Conservation (phyloP, 1,140 invertebrate genomes). For the Chelonus insularis region DNA sequence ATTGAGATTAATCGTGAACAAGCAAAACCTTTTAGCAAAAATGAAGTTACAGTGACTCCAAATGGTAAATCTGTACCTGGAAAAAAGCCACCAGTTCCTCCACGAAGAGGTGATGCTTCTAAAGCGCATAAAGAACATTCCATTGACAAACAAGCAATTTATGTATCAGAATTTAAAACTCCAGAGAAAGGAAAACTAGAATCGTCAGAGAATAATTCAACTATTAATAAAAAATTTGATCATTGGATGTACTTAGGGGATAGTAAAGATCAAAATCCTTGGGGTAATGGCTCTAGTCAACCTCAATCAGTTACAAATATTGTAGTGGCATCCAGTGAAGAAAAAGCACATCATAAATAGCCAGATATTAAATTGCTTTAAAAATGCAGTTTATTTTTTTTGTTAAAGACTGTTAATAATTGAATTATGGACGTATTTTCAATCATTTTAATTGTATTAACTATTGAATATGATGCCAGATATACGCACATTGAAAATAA, state of each 20-base stretch:
- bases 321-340: conserved; percentile 42
- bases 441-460: too few relatives aligned
- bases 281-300: conserved; percentile 45
- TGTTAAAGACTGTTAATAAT: too few relatives aligned
- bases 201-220: background rate
- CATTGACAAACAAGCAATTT: conserved; percentile 51
- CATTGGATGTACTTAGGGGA: conserved; percentile 47
- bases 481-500: too few relatives aligned
- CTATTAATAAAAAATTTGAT: conserved; percentile 40
- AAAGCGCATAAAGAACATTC: conserved; percentile 37
- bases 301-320: conserved; percentile 47
- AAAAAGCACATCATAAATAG: conserved; percentile 33
- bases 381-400: too few relatives aligned
- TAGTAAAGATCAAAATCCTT: conserved; percentile 46
- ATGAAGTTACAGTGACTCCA: conserved; percentile 43
- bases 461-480: too few relatives aligned
- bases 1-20: conserved; percentile 38
- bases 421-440: too few relatives aligned
- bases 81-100: conserved; percentile 56
- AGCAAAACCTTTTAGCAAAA: conserved; percentile 29
- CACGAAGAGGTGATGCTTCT: conserved; percentile 46
- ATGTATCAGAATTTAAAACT: conserved; percentile 54
- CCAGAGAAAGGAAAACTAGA: conserved; percentile 17
- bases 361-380: too few relatives aligned
- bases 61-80: conserved; percentile 48